Percentiles rank a stretch among this genome's conserved stretches.
Evolutionary conservation across 1,140 invertebrate species (phyloP).

Genomic region (Caenorhabditis remanei): DNA sequence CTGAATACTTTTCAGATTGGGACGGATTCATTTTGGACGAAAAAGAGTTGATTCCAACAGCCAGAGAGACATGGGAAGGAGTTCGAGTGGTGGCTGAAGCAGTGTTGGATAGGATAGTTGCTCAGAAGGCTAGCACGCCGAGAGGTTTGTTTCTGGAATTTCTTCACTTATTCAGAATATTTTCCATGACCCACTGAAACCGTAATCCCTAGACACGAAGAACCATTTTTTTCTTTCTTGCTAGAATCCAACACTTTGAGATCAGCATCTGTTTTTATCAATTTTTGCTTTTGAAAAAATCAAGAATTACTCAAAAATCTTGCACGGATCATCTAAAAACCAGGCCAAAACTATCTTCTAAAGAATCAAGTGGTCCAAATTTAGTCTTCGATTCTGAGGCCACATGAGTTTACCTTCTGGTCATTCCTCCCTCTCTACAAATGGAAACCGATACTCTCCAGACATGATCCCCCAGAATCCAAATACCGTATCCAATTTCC

Average conservation of each 20-base stretch:
- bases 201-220: no score
- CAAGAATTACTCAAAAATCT: background rate
- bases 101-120: conserved; percentile 69
- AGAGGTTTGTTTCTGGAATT: background rate
- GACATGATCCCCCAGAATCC: background rate
- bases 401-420: no score
- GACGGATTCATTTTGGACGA: conserved; percentile 77
- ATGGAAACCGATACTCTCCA: background rate
- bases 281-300: background rate
- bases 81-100: conserved; percentile 76
- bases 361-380: background rate
- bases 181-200: no score
- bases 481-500: conserved; percentile 6
- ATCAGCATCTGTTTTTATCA: no score
- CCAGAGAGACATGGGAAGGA: conserved; percentile 77
- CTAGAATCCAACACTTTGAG: no score
- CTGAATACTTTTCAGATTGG: conserved; percentile 70
- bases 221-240: no score
- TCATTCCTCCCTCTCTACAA: no score
- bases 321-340: no score
- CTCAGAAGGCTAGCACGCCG: background rate
- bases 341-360: no score
- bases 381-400: no score
- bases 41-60: conserved; percentile 75
- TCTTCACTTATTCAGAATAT: no score